phyloP scores from a whole-genome alignment of 2,888 invertebrate species.

The Gastrophysa polygoni region DNA sequence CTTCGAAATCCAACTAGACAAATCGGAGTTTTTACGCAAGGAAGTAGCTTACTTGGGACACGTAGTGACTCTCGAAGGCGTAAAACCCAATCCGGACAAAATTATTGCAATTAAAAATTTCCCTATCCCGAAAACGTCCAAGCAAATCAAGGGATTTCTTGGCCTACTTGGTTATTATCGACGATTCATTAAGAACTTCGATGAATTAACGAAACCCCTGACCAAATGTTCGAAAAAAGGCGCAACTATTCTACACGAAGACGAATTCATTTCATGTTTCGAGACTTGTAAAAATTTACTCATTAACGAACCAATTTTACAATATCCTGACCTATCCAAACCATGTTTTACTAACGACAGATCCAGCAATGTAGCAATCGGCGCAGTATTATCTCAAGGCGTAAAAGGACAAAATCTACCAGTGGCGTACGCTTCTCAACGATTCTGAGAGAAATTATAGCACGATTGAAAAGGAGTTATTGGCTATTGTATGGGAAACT shows the following conservation, averaged over 20 bases:
- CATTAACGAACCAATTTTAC: background rate
- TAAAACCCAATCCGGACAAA: slow-evolving; percentile 21
- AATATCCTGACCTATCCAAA: slow-evolving; percentile 21
- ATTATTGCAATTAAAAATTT: slow-evolving; percentile 12
- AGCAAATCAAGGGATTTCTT: slow-evolving; percentile 43
- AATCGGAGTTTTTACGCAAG: slow-evolving; percentile 29
- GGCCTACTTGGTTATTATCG: slow-evolving; percentile 34
- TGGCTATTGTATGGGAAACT: too few species aligned
- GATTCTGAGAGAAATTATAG: slow-evolving; percentile 26
- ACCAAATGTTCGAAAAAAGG: slow-evolving; percentile 25
- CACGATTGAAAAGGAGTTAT: slow-evolving; percentile 35
- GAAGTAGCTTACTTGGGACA: slow-evolving; percentile 27
- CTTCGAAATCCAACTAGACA: slow-evolving; percentile 30
- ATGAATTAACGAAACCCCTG: slow-evolving; percentile 25
- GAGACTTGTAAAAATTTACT: slow-evolving; percentile 18
- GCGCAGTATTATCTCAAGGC: slow-evolving; percentile 16
- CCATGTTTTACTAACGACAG: too few species aligned
- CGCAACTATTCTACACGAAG: too few species aligned
- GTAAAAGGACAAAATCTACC: background rate
- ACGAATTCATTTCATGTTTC: slow-evolving; percentile 18
- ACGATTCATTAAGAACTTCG: slow-evolving; percentile 26
- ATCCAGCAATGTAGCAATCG: slow-evolving; percentile 24
- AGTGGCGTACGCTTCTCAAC: too few species aligned
- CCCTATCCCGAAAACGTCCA: slow-evolving; percentile 29
- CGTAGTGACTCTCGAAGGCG: slow-evolving; percentile 15